Base-by-base conservation (phyloP, 2,113 vertebrate genomes). In the Meriones unguiculatus region DNA sequence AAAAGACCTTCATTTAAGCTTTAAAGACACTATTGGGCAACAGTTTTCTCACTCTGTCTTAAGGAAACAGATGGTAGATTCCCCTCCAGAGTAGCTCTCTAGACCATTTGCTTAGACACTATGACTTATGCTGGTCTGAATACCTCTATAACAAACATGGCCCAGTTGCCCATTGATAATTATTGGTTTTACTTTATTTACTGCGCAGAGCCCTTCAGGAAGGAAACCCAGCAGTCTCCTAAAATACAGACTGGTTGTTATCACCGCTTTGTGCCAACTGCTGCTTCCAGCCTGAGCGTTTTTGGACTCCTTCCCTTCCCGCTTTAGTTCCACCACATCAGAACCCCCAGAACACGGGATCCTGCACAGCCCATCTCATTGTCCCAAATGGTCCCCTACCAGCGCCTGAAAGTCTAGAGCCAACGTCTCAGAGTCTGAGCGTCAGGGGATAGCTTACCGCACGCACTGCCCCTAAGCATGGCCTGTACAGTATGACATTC, bases 161-260 rank as follows among this genome's bases (percentile, higher is more conserved):
- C 32, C 70, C 50, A 72, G 62, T 69, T 78, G 77, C 7, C 87
- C 92, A 94, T 38, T 41, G 59, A 93, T 90, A 95, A 95, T 91
- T 92, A 92, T 24, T 96, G 92, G 70, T 77, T 96, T 96, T 94
- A 67, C 38, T 96, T 95, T 93, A 93, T 91, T 95, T 92, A 70
- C 35, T 67, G 17, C 46, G n/a, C 30, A 62, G 46, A 91, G 25
- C 2, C 35, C 65, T 95, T 91, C 13, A 52, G 70, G 70, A 92
- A 94, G 77, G 82, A 94, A 96, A 91, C 65, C 84, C 30, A 93
- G 35, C 91, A 94, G 75, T 57, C 11, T 84, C 80, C 54, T 12
- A 94, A 7, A 41, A 38, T 30, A 46, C 1, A 95, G 41, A 84
- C 64, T 76, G 12, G 89, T 73, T 96, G 70, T 76, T 90, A 91